Evolutionary conservation across 2,113 vertebrate species (phyloP), one percentile per base, ranked within the genome.

Genomic region (Ploceus nigricollis): DNA sequence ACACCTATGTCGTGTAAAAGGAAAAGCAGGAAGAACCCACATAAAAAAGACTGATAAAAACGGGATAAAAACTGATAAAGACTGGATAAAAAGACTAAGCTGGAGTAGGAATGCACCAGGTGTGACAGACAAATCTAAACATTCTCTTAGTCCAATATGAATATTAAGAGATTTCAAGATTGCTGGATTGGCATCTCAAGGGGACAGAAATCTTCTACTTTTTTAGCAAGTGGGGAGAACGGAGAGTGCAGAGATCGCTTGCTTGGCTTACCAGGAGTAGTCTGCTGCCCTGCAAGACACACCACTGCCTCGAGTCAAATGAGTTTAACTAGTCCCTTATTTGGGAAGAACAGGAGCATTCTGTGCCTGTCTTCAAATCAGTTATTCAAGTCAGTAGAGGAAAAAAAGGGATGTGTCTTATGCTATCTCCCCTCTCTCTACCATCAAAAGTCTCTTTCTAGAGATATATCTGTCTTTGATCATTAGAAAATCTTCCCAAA

Each of bases 181-280:
- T 60, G 3, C 24, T 81, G 33, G n/a, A 47, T 40, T 68, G n/a
- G 22, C 21, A 75, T 60, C 48, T 73, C 47, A 28, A 87, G 21
- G 28, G 31, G 50, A 63, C 6, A 81, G 9, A 83, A 88, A 56
- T 60, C 16, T 45, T 50, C 15, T 81, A 7, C 27, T 83, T 44
- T 79, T 77, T 28, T 30, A 69, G n/a, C 5, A 76, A 72, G 14
- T 22, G 5, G 15, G 18, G n/a, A 28, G 35, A 92, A 86, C 10
- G 1, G 21, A 69, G 14, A 37, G 16, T 40, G 12, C 42, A 77
- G 35, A 53, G 9, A 22, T 65, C 0, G 0, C 9, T 68, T 72
- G 3, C 5, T 51, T 72, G 23, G 13, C 58, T 66, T 21, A 35
- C 19, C 27, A 77, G 25, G 13, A 39, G 21, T n/a, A 45, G 12